Conservation (phyloP, 2,797 vertebrate species). For the Gastrophryne carolinensis region DNA sequence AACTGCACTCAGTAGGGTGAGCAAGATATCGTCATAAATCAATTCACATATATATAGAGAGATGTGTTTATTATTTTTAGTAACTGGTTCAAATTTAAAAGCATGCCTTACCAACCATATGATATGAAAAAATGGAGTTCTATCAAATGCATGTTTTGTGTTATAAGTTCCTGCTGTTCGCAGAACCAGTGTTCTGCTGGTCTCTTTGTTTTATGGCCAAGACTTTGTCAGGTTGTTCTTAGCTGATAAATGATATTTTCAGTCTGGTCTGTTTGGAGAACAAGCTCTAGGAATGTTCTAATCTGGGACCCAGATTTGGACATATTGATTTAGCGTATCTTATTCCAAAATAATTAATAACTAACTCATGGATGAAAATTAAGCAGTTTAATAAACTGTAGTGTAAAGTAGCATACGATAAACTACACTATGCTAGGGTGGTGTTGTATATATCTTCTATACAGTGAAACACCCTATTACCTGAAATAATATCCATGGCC, state of each 20-base stretch:
- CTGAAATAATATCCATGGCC: neutral
- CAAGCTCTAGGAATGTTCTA: neutral
- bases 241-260: conserved; percentile 48
- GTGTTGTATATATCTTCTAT: neutral
- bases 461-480: neutral
- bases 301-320: conserved; percentile 30
- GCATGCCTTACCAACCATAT: neutral
- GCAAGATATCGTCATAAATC: neutral
- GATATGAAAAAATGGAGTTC: neutral
- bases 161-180: conserved; percentile 40
- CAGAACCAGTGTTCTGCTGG: conserved; percentile 31
- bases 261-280: conserved; percentile 41
- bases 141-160: conserved; percentile 25
- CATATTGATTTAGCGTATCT: conserved; percentile 4
- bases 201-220: conserved; percentile 41
- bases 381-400: neutral
- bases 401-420: conserved; percentile 1
- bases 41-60: conserved; percentile 1
- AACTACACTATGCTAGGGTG: neutral
- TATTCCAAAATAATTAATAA: conserved; percentile 1
- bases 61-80: conserved; percentile 9
- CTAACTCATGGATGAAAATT: neutral
- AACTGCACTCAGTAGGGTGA: neutral
- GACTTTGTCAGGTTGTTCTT: conserved; percentile 39
- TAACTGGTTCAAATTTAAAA: conserved; percentile 24